Conservation (phyloP, 2,888 invertebrate genomes). For the Metalampra italica region DNA sequence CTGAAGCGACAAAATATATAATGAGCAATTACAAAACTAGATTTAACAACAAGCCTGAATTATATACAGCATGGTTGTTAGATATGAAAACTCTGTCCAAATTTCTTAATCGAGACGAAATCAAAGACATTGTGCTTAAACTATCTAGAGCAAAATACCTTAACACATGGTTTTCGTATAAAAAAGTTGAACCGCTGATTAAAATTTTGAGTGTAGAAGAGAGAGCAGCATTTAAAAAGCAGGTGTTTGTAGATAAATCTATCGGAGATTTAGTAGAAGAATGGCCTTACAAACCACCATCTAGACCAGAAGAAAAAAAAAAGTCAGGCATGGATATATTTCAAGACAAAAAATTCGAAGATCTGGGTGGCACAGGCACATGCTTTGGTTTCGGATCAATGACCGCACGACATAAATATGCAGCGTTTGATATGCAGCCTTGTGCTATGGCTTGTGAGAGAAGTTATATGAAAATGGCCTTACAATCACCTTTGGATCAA, state of each 20-base stretch:
- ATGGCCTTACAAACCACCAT: slow-evolving; percentile 32
- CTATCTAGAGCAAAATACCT: slow-evolving; percentile 24
- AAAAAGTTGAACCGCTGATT: slow-evolving; percentile 25
- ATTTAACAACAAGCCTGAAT: slow-evolving; percentile 24
- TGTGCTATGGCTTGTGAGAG: background rate
- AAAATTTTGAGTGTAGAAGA: slow-evolving; percentile 23
- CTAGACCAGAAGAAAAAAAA: slow-evolving; percentile 7
- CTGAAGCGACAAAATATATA: slow-evolving; percentile 20
- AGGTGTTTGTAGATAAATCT: slow-evolving; percentile 30
- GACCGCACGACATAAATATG: background rate
- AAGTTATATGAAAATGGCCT: background rate
- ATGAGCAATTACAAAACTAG: slow-evolving; percentile 21
- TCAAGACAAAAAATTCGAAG: slow-evolving; percentile 14
- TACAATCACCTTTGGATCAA: slow-evolving; percentile 32
- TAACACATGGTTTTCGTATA: slow-evolving; percentile 19
- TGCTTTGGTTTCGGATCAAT: background rate
- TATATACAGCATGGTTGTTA: slow-evolving; percentile 24
- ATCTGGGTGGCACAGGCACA: background rate
- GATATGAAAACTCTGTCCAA: slow-evolving; percentile 21
- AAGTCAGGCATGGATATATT: slow-evolving; percentile 17
- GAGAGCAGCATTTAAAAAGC: slow-evolving; percentile 22
- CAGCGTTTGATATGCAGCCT: background rate
- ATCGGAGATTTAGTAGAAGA: slow-evolving; percentile 18
- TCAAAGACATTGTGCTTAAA: slow-evolving; percentile 21
- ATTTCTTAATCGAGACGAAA: slow-evolving; percentile 20